Base-by-base conservation (phyloP, 2,797 vertebrate species). In the Dendrocincla tyrannina region DNA sequence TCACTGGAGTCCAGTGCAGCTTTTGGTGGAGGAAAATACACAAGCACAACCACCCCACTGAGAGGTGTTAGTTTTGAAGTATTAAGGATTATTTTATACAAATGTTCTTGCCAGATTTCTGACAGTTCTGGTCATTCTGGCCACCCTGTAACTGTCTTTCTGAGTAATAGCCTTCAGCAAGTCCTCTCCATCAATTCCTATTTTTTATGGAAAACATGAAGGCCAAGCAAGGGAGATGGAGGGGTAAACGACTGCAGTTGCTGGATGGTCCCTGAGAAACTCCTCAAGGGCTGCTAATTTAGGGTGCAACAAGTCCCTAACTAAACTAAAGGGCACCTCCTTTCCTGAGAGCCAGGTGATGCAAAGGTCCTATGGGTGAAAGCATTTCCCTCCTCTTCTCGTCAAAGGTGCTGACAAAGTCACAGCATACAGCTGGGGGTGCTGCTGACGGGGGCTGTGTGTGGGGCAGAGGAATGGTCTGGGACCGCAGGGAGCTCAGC, bases 221-320 rank as follows among this genome's bases (percentile, higher is more conserved):
- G 24, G 4, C 14, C 23, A 5, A 58, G 7, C 0, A 0, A 30
- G 10, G 10, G 11, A 44, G 9, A 9, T 78, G 25, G 17, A 64
- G 5, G 5, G 2, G 7, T 47, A 69, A 49, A 62, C 22, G 24
- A 67, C 22, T 16, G 9, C 7, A 13, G 15, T 7, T 50, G 13
- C 17, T 64, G 28, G 10, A 24, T 70, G 39, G 4, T 79, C 14
- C 32, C 16, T 33, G 32, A 60, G 50, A 47, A 41, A 18, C 3
- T 67, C 44, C 37, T 88, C 28, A 68, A 8, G 25, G 15, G 11
- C 28, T 75, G 8, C 4, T 56, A 33, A 41, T 79, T 64, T 33
- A 58, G 18, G 5, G 9, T 14, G 5, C 14, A 58, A 25, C 10
- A 76, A 80, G 5, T 7, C 18, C n/a, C 10, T 0, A 1, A 5